Percentiles rank a stretch among this genome's conserved stretches.
Conservation (phyloP, 1,140 invertebrate species). For the Metaphire vulgaris region DNA sequence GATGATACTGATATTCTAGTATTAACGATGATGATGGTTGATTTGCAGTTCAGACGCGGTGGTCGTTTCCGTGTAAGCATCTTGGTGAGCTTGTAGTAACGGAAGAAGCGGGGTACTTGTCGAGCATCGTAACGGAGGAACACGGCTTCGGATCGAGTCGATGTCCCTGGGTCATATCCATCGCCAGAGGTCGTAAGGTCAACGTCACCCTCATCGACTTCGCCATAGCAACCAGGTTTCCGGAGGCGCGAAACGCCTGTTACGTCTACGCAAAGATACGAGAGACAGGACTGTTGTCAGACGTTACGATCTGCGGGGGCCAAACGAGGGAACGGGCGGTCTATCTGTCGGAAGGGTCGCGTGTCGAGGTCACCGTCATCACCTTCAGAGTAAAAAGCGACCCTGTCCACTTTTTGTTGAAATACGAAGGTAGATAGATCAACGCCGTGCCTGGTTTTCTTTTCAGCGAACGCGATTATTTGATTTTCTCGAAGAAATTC, state of each 20-base stretch:
- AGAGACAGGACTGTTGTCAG: constrained; percentile 3
- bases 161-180: constrained; percentile 26
- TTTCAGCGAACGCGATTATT: too few species aligned
- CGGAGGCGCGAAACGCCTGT: constrained; percentile 7
- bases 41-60: constrained; percentile 12
- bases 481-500: too few species aligned
- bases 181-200: constrained; percentile 21
- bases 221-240: background rate
- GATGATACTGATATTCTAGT: constrained; percentile 9
- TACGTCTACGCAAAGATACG: constrained; percentile 18
- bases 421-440: constrained; percentile 25
- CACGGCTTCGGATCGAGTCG: constrained; percentile 11
- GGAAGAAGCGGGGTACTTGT: constrained; percentile 10
- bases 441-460: too few species aligned
- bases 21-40: background rate
- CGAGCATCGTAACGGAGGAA: constrained; percentile 25
- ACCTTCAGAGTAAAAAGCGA: constrained; percentile 6
- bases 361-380: constrained; percentile 23
- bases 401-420: constrained; percentile 18
- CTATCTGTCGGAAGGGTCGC: constrained; percentile 17
- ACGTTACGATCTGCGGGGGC: constrained; percentile 15
- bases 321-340: constrained; percentile 13
- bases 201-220: constrained; percentile 27
- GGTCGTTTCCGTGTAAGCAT: constrained; percentile 16
- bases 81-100: constrained; percentile 12